Evolutionary conservation across 2,888 invertebrate genomes (phyloP), one percentile per base, ranked within the genome.

Genomic region (Nezara viridula): DNA sequence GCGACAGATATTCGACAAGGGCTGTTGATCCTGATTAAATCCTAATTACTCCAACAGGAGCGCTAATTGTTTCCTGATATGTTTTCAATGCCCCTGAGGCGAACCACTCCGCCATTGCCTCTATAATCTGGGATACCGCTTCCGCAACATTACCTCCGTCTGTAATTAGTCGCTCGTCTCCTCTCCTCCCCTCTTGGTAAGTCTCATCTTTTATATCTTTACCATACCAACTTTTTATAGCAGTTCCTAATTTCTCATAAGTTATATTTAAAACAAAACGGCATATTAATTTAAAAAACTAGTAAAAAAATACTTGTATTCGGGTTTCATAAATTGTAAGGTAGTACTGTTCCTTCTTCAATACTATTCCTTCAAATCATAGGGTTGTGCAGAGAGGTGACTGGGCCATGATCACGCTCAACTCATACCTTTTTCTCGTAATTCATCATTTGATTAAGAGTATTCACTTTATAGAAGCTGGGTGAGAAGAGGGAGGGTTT

Each of bases 1-100:
- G 16, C 32, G 32, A 73, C 32, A 60, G 60, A 73, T 73, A 37
- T 32, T 32, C 37, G 52, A 52, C 7, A n/a, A 52, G 52, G 27
- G 50, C 86, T 86, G 50, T 49, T 44, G 32, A 52, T 86, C 86
- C 52, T 86, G 44, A 60, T 86, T 86, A 86, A 86, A 86, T 55
- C 37, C 52, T 55, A 86, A 40, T 86, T 86, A 40, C 52, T n/a
- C 32, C 37, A 19, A 12, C 10, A 40, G 40, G n/a, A 52, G 60
- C 55, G 37, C 86, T 86, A 86, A 86, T 86, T 86, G 86, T 86
- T 86, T 86, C 86, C 86, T 86, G 86, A 86, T 86, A 86, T 86
- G 86, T 86, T 86, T 86, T 86, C 60, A 86, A 86, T 86, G 40
- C 86, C 55, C 86, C 86, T 37, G 86, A 52, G 52, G 86, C 52